Evolutionary conservation across 2,797 vertebrate genomes (phyloP).

Genomic region (Oreochromis grahami): DNA sequence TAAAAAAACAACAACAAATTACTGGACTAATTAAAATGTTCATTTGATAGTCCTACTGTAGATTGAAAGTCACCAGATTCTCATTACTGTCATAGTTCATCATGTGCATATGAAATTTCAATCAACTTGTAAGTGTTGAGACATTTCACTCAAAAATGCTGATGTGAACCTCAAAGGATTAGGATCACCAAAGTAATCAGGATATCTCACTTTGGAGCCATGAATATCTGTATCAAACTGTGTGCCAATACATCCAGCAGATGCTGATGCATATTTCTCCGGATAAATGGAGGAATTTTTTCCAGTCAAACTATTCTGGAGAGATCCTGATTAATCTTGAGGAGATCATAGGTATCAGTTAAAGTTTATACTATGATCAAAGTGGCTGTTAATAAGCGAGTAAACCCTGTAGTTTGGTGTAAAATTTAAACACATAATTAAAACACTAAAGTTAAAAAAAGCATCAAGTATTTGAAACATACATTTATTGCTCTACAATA

Average conservation of each 20-base stretch:
- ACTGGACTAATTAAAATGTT: neutral
- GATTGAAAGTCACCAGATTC: neutral
- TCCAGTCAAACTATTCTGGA: neutral
- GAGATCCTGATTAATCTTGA: neutral
- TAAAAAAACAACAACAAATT: neutral
- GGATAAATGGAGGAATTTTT: neutral
- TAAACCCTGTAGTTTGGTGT: neutral
- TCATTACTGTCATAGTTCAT: neutral
- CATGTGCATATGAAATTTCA: neutral
- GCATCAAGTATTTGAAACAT: neutral
- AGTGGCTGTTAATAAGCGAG: neutral
- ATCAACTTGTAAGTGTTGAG: neutral
- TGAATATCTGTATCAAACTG: neutral
- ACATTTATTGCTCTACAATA: neutral
- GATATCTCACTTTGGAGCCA: neutral
- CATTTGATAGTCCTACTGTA: neutral
- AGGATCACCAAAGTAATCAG: neutral
- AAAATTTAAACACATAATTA: neutral
- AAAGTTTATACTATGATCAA: neutral
- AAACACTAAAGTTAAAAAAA: neutral
- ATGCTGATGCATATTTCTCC: neutral
- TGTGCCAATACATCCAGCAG: neutral
- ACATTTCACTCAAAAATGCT: neutral
- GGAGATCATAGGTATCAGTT: neutral
- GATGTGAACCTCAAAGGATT: neutral